phyloP scores from a whole-genome alignment of 1,140 invertebrate genomes.

The Onthophagus taurus region DNA sequence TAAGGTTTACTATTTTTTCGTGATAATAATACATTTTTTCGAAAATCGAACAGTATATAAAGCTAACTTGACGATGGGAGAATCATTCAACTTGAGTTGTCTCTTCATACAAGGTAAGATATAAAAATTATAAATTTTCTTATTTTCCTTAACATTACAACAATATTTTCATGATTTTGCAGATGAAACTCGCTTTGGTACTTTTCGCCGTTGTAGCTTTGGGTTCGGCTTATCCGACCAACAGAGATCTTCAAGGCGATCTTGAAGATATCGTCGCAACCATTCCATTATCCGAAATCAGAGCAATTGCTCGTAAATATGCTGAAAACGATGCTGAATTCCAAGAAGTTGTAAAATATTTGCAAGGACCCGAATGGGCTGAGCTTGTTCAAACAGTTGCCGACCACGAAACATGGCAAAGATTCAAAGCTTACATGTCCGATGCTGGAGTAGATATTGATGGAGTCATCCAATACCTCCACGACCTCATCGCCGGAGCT shows the following conservation, averaged over 20 bases:
- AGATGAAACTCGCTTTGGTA: slow-evolving; percentile 17
- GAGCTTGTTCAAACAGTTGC: slow-evolving; percentile 14
- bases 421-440: slow-evolving; percentile 15
- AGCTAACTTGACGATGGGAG: background rate
- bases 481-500: slow-evolving; percentile 14
- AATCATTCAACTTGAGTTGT: background rate
- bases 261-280: background rate
- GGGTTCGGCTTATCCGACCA: slow-evolving; percentile 8
- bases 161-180: background rate
- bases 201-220: slow-evolving; percentile 13
- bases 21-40: background rate
- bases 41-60: background rate
- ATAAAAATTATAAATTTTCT: background rate
- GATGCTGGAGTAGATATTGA: slow-evolving; percentile 17
- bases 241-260: background rate
- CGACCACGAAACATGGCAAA: slow-evolving; percentile 9
- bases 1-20: background rate
- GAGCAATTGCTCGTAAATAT: slow-evolving; percentile 16
- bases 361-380: slow-evolving; percentile 18
- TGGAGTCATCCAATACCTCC: slow-evolving; percentile 14
- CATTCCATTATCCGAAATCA: slow-evolving; percentile 16
- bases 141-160: background rate
- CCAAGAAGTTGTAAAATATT: slow-evolving; percentile 14
- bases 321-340: slow-evolving; percentile 17
- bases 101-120: background rate